Evolutionary conservation across 1,140 invertebrate species (phyloP).

Genomic region (Asbolus verrucosus): DNA sequence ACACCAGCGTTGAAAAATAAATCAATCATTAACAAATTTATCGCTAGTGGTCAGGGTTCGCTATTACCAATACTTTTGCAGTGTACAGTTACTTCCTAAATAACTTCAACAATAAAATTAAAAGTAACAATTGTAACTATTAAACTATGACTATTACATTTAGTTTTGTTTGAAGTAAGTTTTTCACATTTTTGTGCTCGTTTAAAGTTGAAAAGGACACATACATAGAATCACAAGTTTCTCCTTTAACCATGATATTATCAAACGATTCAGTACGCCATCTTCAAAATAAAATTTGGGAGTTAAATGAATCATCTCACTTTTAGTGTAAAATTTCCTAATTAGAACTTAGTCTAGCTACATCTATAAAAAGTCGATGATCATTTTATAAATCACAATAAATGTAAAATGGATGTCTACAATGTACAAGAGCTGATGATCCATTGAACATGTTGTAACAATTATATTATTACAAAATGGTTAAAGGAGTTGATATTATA

Average conservation of each 20-base stretch:
- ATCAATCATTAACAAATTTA: constrained; percentile 14
- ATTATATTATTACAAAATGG: neutral
- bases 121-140: constrained; percentile 7
- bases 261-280: no score
- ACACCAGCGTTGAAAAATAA: constrained; percentile 49
- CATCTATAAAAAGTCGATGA: constrained; percentile 29
- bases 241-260: constrained; percentile 34
- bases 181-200: constrained; percentile 36
- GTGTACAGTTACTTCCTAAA: constrained; percentile 19
- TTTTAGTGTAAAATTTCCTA: constrained; percentile 1
- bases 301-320: constrained; percentile 9
- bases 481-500: constrained; percentile 40
- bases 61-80: constrained; percentile 21
- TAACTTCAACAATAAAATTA: constrained; percentile 24
- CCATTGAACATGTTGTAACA: neutral
- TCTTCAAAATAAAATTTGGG: neutral
- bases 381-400: constrained; percentile 13
- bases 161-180: constrained; percentile 26
- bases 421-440: neutral
- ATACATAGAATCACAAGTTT: constrained; percentile 42
- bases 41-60: constrained; percentile 41
- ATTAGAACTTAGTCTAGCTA: neutral
- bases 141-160: constrained; percentile 15
- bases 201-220: constrained; percentile 42
- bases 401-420: neutral